Percentiles rank a stretch among this genome's conserved stretches.
phyloP scores from a whole-genome alignment of 2,888 invertebrate genomes.

The Neoaliturus tenellus region DNA sequence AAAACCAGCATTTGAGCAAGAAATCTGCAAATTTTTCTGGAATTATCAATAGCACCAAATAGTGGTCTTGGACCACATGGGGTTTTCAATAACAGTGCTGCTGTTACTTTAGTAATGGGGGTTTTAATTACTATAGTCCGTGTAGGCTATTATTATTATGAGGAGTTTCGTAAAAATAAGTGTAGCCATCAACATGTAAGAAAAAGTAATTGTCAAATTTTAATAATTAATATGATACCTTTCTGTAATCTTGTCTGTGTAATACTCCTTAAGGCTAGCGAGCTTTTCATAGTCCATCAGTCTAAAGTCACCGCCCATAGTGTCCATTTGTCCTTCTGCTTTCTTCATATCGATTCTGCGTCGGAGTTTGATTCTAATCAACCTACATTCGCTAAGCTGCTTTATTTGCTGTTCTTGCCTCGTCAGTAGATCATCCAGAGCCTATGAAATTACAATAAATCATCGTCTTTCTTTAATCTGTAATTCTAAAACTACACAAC shows the following conservation, averaged over 20 bases:
- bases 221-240: background rate
- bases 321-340: slow-evolving; percentile 30
- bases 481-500: no score
- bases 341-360: slow-evolving; percentile 13
- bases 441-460: no score
- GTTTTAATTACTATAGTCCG: no score
- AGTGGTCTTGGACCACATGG: no score
- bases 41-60: no score
- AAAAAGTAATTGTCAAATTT: background rate
- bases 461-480: no score
- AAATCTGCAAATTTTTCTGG: no score
- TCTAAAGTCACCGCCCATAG: slow-evolving; percentile 3
- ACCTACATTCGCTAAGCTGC: background rate
- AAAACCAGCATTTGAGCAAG: no score
- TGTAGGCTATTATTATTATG: no score
- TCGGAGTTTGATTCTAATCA: background rate
- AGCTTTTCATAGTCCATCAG: slow-evolving; percentile 48
- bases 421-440: background rate
- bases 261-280: slow-evolving; percentile 30
- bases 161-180: background rate
- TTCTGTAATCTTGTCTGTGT: slow-evolving; percentile 47
- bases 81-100: no score
- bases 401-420: background rate
- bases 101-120: no score
- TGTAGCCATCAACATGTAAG: background rate